phyloP scores from a whole-genome alignment of 2,113 vertebrate species.

The Upupa epops region DNA sequence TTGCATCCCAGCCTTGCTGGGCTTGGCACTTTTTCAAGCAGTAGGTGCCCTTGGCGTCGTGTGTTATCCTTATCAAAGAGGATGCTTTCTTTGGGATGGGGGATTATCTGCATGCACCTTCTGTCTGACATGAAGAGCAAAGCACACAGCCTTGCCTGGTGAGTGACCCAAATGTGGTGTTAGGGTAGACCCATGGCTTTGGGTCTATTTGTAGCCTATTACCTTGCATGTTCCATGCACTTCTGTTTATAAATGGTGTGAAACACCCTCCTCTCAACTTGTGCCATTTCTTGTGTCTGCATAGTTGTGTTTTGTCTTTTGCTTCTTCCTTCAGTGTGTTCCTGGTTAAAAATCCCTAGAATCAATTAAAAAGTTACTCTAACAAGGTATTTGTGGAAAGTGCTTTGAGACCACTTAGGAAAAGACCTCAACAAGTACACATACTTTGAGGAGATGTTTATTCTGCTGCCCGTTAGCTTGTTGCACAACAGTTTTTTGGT shows the following conservation, averaged over 20 bases:
- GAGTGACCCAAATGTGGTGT: neutral
- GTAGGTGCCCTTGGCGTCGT: neutral
- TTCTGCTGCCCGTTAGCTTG: neutral
- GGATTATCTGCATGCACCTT: neutral
- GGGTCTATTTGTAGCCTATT: neutral
- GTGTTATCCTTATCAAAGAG: neutral
- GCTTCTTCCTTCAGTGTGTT: neutral
- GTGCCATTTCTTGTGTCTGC: neutral
- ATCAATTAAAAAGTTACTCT: neutral
- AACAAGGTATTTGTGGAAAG: neutral
- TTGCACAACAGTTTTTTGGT: neutral
- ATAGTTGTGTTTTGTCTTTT: neutral
- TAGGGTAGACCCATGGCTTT: neutral
- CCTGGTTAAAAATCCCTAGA: neutral
- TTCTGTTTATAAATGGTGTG: neutral
- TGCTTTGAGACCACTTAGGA: neutral
- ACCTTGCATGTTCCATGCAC: neutral
- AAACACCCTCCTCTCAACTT: neutral
- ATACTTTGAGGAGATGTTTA: neutral
- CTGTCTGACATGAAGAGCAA: neutral
- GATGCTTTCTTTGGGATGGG: neutral
- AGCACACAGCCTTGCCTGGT: neutral
- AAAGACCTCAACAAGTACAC: neutral
- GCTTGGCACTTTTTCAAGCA: neutral
- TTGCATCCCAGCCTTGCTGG: fast-evolving